Evolutionary conservation across 2,888 invertebrate species (phyloP).

Genomic region (Tethea ocularis): DNA sequence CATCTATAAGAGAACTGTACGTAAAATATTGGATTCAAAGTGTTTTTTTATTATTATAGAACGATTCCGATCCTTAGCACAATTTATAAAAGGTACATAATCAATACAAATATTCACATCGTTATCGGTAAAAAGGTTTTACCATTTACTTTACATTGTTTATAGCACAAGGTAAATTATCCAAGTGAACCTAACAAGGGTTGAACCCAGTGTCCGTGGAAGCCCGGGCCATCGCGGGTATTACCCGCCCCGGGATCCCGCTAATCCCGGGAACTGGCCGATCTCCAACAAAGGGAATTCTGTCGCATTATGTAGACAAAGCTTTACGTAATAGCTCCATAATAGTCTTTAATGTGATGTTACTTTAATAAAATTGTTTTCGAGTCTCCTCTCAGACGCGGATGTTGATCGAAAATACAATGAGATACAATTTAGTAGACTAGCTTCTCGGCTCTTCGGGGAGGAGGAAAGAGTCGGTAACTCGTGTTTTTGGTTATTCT

Average conservation of each 20-base stretch:
- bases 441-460: too few relatives aligned
- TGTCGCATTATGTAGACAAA: slow-evolving; percentile 29
- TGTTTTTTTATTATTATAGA: too few relatives aligned
- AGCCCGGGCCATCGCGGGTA: slow-evolving; percentile 1
- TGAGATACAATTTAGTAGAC: too few relatives aligned
- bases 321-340: slow-evolving; percentile 13
- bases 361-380: not conserved
- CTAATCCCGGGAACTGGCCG: slow-evolving; percentile 20
- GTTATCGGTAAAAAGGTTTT: not conserved
- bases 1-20: too few relatives aligned
- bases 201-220: slow-evolving; percentile 1
- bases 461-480: too few relatives aligned
- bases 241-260: not conserved
- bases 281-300: slow-evolving; percentile 26
- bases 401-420: not conserved
- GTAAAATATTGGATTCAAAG: too few relatives aligned
- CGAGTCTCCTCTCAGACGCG: not conserved
- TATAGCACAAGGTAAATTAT: slow-evolving; percentile 1
- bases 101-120: not conserved
- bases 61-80: not conserved
- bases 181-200: not conserved
- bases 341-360: slow-evolving; percentile 19
- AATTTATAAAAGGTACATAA: not conserved
- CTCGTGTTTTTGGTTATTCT: too few relatives aligned
- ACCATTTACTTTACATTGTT: not conserved